Conservation (phyloP, 2,797 vertebrate species). For the Myotis daubentonii region DNA sequence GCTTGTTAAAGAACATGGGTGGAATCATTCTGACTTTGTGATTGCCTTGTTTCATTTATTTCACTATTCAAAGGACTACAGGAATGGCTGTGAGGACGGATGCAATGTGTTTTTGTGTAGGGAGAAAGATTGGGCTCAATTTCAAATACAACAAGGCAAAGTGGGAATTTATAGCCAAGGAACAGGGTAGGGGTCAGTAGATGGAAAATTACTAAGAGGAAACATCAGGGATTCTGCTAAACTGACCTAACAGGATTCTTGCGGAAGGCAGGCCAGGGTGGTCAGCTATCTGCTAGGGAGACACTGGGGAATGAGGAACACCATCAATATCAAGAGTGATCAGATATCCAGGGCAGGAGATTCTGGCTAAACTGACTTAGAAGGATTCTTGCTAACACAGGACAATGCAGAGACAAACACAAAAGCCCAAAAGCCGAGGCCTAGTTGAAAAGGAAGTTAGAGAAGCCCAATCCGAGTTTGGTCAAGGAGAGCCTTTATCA, state of each 20-base stretch:
- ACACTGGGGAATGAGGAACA: accelerated
- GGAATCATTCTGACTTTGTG: not conserved
- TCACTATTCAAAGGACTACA: not conserved
- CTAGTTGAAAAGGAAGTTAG: not conserved
- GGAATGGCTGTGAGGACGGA: not conserved
- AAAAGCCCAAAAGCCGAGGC: not conserved
- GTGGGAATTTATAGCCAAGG: not conserved
- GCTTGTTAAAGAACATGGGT: not conserved
- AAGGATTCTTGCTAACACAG: not conserved
- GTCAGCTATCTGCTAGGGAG: not conserved
- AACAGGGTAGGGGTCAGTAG: not conserved
- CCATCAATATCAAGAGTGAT: not conserved
- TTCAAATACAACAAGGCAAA: not conserved
- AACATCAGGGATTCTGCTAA: not conserved
- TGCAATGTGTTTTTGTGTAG: not conserved
- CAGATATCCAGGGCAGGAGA: not conserved
- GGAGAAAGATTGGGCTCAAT: not conserved
- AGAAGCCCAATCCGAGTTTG: not conserved
- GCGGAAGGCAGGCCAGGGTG: not conserved
- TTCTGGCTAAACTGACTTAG: not conserved
- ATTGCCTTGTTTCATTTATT: not conserved
- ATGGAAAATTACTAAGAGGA: not conserved
- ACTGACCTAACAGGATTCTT: not conserved
- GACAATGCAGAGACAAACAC: not conserved
- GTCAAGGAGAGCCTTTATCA: not conserved